Evolutionary conservation across 2,888 invertebrate species (phyloP), one percentile per base, ranked within the genome.

Genomic region (Coenonympha arcania): DNA sequence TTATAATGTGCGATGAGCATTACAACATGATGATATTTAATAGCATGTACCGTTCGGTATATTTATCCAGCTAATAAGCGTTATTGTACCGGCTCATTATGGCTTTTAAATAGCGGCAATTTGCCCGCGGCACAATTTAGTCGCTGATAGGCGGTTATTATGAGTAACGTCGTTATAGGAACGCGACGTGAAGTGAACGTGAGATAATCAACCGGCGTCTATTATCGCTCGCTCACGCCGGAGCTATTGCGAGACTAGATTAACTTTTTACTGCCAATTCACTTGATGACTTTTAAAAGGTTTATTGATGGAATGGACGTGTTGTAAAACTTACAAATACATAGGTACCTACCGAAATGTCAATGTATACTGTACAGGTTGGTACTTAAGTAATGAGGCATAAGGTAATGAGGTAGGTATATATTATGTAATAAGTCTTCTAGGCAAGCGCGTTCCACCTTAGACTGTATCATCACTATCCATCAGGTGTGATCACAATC

Each of bases 141-240:
- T 30, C 33, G 65, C 65, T 61, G 64, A 64, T 68, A 70, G 68
- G n/a, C n/a, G n/a, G n/a, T n/a, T n/a, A n/a, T n/a, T n/a, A n/a
- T 70, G 73, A 66, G 67, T 71, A 73, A 67, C 68, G 62, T 66
- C 66, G 70, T 71, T 70, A 66, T 52, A 55, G 45, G 57, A 55
- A 61, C 66, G 69, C 13, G 42, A 42, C n/a, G n/a, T n/a, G n/a
- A n/a, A n/a, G 19, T 4, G 4, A 28, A 36, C 24, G 39, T 62
- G 68, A 66, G 68, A 70, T 69, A 65, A 66, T 68, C 64, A 62
- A 55, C 54, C 56, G 51, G 53, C 58, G 57, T 59, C 59, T 59
- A 65, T 66, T 67, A 63, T 58, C 59, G 60, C 52, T 58, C 54
- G 53, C 49, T 59, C 54, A 51, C 54, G 57, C 58, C 61, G 42